These are phyloP conservation scores for Chlorocebus sabaeus DNA, from an alignment of 2,113 vertebrate genomes.

Conservation along the genomic window DNA sequence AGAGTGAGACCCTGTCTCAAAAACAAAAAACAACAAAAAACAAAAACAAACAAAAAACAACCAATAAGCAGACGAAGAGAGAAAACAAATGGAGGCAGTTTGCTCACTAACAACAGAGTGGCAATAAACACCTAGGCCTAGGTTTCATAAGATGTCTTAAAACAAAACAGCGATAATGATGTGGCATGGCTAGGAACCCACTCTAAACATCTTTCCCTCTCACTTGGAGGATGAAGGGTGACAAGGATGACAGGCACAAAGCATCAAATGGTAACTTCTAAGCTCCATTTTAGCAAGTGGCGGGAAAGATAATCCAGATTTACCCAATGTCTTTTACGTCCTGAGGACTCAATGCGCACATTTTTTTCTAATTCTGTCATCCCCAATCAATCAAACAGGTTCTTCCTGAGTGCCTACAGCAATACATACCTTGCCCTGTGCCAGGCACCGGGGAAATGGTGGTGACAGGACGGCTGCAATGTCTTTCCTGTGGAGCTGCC, in stretches of 20 bases:
- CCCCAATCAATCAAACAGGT: rapidly evolving
- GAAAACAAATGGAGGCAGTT: neutral
- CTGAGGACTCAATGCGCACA: neutral
- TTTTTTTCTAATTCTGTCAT: neutral
- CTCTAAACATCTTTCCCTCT: neutral
- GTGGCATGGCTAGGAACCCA: neutral
- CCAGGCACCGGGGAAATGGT: neutral
- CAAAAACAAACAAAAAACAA: neutral
- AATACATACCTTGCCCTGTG: neutral
- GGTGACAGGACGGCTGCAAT: neutral
- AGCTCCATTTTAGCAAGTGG: neutral
- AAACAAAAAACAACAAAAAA: too few relatives aligned
- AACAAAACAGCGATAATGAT: neutral
- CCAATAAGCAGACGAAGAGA: neutral
- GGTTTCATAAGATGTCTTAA: neutral
- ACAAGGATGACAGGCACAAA: neutral
- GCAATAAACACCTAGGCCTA: neutral
- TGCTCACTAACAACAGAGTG: neutral
- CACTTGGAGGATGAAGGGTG: neutral
- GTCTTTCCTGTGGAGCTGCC: neutral
- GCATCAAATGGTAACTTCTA: neutral
- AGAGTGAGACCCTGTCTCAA: too few relatives aligned
- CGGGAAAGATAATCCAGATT: neutral
- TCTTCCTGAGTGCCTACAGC: neutral
- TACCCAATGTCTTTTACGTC: neutral